Base-by-base conservation (phyloP, 1,140 invertebrate genomes). In the Bombus confusus region DNA sequence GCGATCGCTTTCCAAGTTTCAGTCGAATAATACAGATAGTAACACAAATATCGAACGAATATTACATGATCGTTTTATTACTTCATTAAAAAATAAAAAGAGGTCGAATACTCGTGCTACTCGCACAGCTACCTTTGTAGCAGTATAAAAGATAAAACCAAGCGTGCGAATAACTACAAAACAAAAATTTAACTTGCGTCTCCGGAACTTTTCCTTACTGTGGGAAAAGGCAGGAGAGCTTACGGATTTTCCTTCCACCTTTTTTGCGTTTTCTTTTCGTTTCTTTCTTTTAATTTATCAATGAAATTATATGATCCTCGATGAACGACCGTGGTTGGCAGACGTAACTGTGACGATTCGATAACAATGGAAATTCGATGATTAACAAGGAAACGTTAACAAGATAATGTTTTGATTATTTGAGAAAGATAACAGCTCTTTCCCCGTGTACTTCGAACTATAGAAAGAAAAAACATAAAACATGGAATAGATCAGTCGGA, bases 161-260 rank as follows among this genome's bases (percentile, higher is more conserved):
- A 87, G 82, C 81, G 82, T 89, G 88, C 85, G 89, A 91, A 82
- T 81, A 80, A 75, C 64, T 34, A 78, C 75, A 72, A 88, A 87
- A 87, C 80, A n/a, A 80, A 84, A 83, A 52, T 80, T 34, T 72
- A 28, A 82, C 52, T 74, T 22, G 80, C 80, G 57, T 87, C 85
- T 85, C 86, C 88, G 57, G 82, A 83, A 88, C 81, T 91, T 93
- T 94, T 93, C 91, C 88, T 64, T 41, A 15, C 37, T 80, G 41
- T 41, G 39, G 69, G 90, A 93, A 93, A 93, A 93, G 83, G 39
- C 82, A 66, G 85, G 90, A 93, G 92, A 93, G 71, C 43, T 64
- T 3, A 18, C 37, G 25, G 18, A 64, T 10, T 59, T 8, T 59
- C 15, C 25, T 22, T n/a, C 34, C 12, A 22, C 2, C 10, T 22